phyloP scores from a whole-genome alignment of 2,113 vertebrate genomes.

The Phylloscopus trochilus region DNA sequence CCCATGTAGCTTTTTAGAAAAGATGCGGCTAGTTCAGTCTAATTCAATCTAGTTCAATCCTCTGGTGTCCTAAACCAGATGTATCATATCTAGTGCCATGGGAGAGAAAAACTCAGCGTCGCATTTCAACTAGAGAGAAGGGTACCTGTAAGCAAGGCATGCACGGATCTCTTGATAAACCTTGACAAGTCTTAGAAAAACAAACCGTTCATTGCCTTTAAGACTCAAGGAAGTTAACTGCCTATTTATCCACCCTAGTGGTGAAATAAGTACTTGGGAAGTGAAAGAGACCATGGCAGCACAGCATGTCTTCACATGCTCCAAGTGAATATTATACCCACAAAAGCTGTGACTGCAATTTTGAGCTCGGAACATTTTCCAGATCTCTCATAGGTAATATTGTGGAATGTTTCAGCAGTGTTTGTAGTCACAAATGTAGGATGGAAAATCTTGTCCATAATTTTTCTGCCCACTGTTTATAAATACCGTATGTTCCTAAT shows the following conservation, averaged over 20 bases:
- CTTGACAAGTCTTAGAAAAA: not conserved
- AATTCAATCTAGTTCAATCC: too few relatives aligned
- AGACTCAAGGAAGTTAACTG: not conserved
- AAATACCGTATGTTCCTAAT: not conserved
- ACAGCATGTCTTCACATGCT: constrained; percentile 25
- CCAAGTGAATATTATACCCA: constrained; percentile 18
- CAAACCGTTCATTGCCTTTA: not conserved
- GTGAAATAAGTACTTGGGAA: not conserved
- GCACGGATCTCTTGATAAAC: constrained; percentile 1
- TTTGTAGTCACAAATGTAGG: not conserved
- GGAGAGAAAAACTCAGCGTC: not conserved
- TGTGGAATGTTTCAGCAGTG: constrained; percentile 33
- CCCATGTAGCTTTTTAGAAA: not conserved
- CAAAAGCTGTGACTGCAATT: constrained; percentile 38
- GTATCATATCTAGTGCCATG: not conserved
- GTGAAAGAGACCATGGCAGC: not conserved
- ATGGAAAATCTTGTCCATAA: constrained; percentile 40
- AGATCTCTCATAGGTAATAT: constrained; percentile 6
- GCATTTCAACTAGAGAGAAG: not conserved
- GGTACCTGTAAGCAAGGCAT: not conserved
- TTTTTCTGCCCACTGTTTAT: constrained; percentile 52
- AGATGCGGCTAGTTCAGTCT: not conserved
- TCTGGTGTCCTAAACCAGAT: not conserved
- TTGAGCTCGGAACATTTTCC: constrained; percentile 8
- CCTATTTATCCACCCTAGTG: not conserved